Percentiles rank a stretch among this genome's conserved stretches.
Conservation (phyloP, 2,888 invertebrate genomes). For the Caenorhabditis drosophilae region DNA sequence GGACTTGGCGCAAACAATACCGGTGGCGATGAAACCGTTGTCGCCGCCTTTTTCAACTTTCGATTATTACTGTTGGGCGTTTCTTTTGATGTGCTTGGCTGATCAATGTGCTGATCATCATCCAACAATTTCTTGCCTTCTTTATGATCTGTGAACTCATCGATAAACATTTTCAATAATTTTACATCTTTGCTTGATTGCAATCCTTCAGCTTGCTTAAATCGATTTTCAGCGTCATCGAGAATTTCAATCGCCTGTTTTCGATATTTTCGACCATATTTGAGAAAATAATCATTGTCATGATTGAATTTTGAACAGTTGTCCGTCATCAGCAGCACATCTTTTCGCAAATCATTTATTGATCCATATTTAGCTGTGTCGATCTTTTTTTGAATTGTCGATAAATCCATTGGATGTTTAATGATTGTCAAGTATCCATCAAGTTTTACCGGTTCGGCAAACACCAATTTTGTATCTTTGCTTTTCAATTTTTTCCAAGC, state of each 20-base stretch:
- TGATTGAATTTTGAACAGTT: slow-evolving; percentile 95
- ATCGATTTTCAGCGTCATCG: slow-evolving; percentile 9
- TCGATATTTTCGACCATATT: slow-evolving; percentile 44
- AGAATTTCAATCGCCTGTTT: slow-evolving; percentile 9
- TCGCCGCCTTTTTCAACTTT: background rate
- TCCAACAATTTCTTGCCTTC: no score
- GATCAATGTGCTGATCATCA: no score
- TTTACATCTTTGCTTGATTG: no score
- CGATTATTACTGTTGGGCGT: background rate
- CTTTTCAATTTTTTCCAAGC: background rate
- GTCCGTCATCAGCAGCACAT: slow-evolving; percentile 92
- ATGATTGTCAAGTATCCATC: slow-evolving; percentile 88
- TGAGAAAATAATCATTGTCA: slow-evolving; percentile 46
- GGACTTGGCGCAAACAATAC: background rate
- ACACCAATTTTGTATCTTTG: slow-evolving; percentile 34
- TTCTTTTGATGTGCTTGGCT: no score
- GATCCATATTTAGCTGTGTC: slow-evolving; percentile 42
- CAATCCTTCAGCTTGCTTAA: background rate
- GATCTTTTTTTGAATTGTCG: slow-evolving; percentile 58
- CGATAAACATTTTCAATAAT: background rate
- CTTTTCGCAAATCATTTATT: slow-evolving; percentile 82
- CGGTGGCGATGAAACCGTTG: background rate
- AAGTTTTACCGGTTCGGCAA: slow-evolving; percentile 61
- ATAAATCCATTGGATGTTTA: slow-evolving; percentile 84
- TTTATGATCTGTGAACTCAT: background rate